Conservation (phyloP, 2,888 invertebrate genomes). For the Carterocephalus palaemon region DNA sequence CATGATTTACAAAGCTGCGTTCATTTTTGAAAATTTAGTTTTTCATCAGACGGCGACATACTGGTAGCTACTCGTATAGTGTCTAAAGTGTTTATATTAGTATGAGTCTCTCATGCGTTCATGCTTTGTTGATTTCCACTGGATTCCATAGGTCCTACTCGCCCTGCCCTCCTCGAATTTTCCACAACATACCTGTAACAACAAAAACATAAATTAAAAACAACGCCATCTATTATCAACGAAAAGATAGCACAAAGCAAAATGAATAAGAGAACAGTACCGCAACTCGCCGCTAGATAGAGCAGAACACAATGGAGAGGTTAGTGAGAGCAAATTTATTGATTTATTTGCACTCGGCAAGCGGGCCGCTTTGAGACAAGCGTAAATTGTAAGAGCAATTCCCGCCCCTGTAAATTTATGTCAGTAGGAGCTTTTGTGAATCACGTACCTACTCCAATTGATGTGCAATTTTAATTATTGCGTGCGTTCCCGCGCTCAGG, state of each 20-base stretch:
- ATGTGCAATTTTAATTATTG: constrained; percentile 13
- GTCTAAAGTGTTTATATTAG: no score
- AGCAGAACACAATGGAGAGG: constrained; percentile 26
- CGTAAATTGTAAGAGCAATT: constrained; percentile 11
- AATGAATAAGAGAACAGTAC: constrained; percentile 30
- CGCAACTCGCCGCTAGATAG: constrained; percentile 35
- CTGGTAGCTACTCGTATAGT: no score
- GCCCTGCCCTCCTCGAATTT: background rate
- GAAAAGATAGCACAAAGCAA: constrained; percentile 8
- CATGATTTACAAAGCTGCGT: no score
- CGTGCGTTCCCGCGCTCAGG: constrained; percentile 1
- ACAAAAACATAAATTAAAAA: constrained; percentile 19
- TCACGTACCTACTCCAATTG: background rate
- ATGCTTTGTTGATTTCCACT: no score
- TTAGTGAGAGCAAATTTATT: constrained; percentile 4
- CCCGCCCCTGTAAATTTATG: constrained; percentile 12
- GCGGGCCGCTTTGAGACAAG: constrained; percentile 1
- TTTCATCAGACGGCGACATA: no score
- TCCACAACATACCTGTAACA: constrained; percentile 19
- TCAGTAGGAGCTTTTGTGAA: constrained; percentile 1
- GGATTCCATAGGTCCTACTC: no score
- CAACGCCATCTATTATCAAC: constrained; percentile 39
- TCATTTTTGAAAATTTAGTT: no score
- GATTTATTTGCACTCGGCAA: constrained; percentile 17
- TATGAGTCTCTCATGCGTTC: no score